Base-by-base conservation (phyloP, 2,797 vertebrate species). In the Erethizon dorsatum region DNA sequence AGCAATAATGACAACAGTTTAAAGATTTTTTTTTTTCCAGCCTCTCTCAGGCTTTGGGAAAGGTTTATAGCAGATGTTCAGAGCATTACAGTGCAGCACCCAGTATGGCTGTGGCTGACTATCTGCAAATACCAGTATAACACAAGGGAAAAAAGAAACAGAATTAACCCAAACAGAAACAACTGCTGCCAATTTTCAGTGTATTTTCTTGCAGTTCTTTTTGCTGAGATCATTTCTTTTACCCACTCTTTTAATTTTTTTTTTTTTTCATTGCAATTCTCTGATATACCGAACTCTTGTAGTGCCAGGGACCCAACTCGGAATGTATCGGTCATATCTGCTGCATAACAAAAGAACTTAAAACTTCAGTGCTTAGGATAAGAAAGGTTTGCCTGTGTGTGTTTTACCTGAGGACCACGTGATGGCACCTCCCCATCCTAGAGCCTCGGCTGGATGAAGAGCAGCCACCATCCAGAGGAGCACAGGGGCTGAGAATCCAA, bases 1-100 rank as follows among this genome's bases (percentile, higher is more conserved):
- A 87, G 79, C 33, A 82, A 47, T 63, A 56, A 75, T 14, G 47
- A 56, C 24, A 57, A 9, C 78, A 73, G 37, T 31, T 26, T n/a
- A 50, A 83, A 65, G 65, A 52, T 61, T 86, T 73, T 67, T 84
- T 79, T 85, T 84, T 79, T 85, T 61, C 33, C n/a, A 90, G 75
- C 37, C 61, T 50, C 17, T 90, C 75, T 83, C 24, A 22, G n/a
- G 75, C 28, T 28, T 79, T 28, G 52, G 75, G 59, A 77, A 56
- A 61, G 33, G 77, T 90, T 59, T 45, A 67, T 45, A 85, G 79
- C 54, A 80, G 54, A 73, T 28, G 50, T 57, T 84, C 56, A 52
- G 37, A 24, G 41, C 31, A 28, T 73, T 52, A 61, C 54, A 47
- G 41, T 10, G 17, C 5, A 50, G 63, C 33, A 50, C 59, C 47